phyloP scores from a whole-genome alignment of 2,797 vertebrate genomes.

The Tachyglossus aculeatus region DNA sequence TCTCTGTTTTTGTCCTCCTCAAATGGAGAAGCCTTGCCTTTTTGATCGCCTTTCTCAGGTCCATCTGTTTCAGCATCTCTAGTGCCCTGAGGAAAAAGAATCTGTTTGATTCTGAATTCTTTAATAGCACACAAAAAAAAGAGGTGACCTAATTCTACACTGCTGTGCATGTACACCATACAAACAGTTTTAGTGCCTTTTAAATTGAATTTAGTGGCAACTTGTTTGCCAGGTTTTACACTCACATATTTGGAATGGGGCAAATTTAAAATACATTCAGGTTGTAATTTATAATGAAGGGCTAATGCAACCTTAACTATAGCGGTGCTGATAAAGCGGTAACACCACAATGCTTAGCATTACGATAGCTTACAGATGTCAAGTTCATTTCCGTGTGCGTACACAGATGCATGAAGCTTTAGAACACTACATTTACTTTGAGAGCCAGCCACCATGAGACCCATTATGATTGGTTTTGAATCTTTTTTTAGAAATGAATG shows the following conservation, averaged over 20 bases:
- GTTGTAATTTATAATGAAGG: constrained; percentile 73
- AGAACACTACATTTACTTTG: too few relatives aligned
- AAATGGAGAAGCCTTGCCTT: constrained; percentile 92
- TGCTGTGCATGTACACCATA: constrained; percentile 65
- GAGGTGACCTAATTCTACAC: constrained; percentile 70
- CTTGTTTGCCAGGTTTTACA: constrained; percentile 60
- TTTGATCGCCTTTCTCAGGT: constrained; percentile 90
- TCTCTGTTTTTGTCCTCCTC: constrained; percentile 96
- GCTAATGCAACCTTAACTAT: constrained; percentile 76
- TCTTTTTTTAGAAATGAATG: too few relatives aligned
- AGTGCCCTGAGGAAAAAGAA: constrained; percentile 85
- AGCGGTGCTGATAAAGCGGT: constrained; percentile 59
- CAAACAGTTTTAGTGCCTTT: constrained; percentile 57
- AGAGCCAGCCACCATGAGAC: too few relatives aligned
- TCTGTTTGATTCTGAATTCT: constrained; percentile 76
- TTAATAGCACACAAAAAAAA: constrained; percentile 71
- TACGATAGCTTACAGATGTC: too few relatives aligned
- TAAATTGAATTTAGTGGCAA: constrained; percentile 59
- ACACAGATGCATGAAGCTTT: too few relatives aligned
- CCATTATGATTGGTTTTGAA: too few relatives aligned
- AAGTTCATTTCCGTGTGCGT: too few relatives aligned
- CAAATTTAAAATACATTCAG: constrained; percentile 54
- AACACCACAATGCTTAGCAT: constrained; percentile 59
- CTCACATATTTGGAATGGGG: constrained; percentile 64
- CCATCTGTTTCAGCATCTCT: constrained; percentile 92